Evolutionary conservation across 2,888 invertebrate species (phyloP).

Genomic region (Conomelus anceps): DNA sequence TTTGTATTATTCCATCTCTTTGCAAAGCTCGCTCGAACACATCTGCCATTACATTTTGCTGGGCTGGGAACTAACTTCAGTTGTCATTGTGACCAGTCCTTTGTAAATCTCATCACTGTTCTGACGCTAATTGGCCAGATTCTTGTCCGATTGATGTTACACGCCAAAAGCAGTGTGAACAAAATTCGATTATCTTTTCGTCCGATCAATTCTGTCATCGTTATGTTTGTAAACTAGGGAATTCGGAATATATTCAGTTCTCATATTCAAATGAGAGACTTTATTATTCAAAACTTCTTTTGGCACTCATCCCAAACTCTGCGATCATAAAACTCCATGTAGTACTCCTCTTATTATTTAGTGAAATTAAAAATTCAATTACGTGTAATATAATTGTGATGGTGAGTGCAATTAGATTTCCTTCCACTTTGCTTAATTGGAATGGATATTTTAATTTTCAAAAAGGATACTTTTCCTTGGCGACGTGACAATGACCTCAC

Average conservation of each 20-base stretch:
- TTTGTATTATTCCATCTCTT: background rate
- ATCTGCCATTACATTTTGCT: no score
- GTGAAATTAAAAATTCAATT: no score
- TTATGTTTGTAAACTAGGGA: background rate
- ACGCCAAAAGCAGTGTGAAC: background rate
- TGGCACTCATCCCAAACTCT: no score
- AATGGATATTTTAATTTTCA: no score
- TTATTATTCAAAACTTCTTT: no score
- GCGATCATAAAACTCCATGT: no score
- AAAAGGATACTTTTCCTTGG: no score
- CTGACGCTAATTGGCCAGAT: background rate
- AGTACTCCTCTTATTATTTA: no score
- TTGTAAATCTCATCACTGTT: background rate
- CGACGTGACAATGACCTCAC: no score
- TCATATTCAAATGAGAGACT: background rate
- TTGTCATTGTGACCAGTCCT: background rate
- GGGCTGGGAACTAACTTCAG: background rate
- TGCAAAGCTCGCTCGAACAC: background rate
- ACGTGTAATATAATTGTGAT: no score
- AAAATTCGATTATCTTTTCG: background rate
- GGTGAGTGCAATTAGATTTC: no score
- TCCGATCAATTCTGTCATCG: background rate
- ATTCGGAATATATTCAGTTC: background rate
- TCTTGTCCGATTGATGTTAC: background rate
- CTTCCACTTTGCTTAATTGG: no score